These are phyloP conservation scores for Oncorhynchus keta DNA, from an alignment of 2,113 vertebrate genomes.

Conservation along the genomic window DNA sequence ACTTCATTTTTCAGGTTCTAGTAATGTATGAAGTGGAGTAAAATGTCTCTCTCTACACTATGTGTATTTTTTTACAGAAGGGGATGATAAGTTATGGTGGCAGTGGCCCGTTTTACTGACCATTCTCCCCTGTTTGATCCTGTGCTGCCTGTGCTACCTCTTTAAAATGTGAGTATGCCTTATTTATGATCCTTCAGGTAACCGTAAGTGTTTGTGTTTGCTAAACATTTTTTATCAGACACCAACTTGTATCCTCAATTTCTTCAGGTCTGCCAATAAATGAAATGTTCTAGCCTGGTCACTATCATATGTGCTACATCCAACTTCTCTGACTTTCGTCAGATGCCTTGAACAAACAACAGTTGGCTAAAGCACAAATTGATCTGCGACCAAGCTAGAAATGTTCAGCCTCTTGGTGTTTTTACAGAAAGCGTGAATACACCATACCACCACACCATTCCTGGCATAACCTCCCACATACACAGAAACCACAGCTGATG, in stretches of 20 bases:
- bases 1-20: background rate
- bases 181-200: background rate
- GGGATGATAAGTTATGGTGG: background rate
- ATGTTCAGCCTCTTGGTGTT: no score
- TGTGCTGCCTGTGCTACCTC: no score
- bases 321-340: background rate
- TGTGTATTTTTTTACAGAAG: background rate
- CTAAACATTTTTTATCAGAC: no score
- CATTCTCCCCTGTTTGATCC: background rate
- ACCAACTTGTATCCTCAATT: no score
- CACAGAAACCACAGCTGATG: constrained; percentile 55
- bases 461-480: constrained; percentile 63
- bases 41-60: background rate
- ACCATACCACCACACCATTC: constrained; percentile 38
- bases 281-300: background rate
- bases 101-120: background rate
- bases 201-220: background rate
- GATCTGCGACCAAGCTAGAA: background rate
- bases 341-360: background rate
- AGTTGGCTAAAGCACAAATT: constrained; percentile 43
- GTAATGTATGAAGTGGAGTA: background rate
- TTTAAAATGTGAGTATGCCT: background rate
- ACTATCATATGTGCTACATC: background rate
- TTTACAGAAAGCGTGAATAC: constrained; percentile 31
- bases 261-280: no score